phyloP scores from a whole-genome alignment of 35 echinoderm and acorn worm species.

The Apostichopus californicus region DNA sequence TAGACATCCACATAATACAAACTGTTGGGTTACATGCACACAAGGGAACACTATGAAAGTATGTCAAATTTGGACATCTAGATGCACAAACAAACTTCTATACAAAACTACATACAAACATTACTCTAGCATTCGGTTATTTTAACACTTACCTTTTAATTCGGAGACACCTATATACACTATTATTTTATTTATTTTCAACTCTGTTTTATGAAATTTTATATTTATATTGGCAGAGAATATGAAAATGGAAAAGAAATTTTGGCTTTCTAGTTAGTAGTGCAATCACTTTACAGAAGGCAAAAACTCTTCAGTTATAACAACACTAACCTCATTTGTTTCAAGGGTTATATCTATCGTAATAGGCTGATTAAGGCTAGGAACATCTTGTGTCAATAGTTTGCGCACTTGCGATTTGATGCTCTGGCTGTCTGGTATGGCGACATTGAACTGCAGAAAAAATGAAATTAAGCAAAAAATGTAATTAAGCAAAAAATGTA shows the following conservation, averaged over 20 bases:
- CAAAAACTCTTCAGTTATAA: too few species aligned
- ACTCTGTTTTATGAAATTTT: not conserved
- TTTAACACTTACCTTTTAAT: not conserved
- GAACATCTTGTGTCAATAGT: constrained; percentile 76
- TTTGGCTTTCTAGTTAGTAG: too few species aligned
- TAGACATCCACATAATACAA: too few species aligned
- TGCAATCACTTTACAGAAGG: too few species aligned
- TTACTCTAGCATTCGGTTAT: too few species aligned
- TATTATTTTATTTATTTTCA: not conserved
- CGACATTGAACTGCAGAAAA: constrained; percentile 86
- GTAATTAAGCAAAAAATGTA: not conserved
- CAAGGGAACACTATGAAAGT: too few species aligned
- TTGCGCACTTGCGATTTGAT: constrained; percentile 85
- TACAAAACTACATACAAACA: too few species aligned
- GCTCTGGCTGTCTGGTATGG: constrained; percentile 78
- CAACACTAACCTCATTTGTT: constrained; percentile 78
- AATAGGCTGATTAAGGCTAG: constrained; percentile 73
- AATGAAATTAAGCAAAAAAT: not conserved
- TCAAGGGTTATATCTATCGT: constrained; percentile 90
- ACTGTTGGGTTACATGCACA: too few species aligned
- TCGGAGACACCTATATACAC: too few species aligned
- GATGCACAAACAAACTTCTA: too few species aligned
- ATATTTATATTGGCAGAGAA: not conserved
- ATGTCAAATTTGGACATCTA: too few species aligned
- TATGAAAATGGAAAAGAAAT: not conserved